Evolutionary conservation across 2,113 vertebrate genomes (phyloP).

Genomic region (Amphiprion percula): DNA sequence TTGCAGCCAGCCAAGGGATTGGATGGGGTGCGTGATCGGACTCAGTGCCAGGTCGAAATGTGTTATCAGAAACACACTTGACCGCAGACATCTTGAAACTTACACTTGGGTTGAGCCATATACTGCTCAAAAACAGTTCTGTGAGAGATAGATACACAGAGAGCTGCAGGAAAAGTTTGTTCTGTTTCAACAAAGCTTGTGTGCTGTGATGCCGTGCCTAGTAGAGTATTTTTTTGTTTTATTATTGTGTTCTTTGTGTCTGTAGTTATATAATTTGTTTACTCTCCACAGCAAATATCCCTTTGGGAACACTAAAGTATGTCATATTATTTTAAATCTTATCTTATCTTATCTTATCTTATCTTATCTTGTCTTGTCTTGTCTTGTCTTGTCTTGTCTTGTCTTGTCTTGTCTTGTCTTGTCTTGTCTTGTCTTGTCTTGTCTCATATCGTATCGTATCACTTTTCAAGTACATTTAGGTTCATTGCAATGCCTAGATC

Average conservation of each 20-base stretch:
- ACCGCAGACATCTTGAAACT: constrained; percentile 48
- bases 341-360: no score
- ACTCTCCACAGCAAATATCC: no score
- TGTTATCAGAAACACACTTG: constrained; percentile 59
- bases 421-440: no score
- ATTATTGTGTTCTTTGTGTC: background rate
- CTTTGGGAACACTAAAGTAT: no score
- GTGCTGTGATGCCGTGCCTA: background rate
- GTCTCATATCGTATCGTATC: no score
- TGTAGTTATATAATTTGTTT: no score
- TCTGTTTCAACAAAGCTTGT: background rate
- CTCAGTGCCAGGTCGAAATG: constrained; percentile 57
- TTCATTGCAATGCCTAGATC: background rate
- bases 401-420: no score
- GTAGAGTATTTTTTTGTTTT: no score
- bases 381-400: no score
- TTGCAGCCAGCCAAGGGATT: constrained; percentile 72
- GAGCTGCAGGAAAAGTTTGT: constrained; percentile 5
- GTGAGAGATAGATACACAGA: background rate
- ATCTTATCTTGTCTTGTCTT: no score
- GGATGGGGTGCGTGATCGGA: constrained; percentile 70
- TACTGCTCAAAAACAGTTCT: constrained; percentile 18
- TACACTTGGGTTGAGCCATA: constrained; percentile 14
- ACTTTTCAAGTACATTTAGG: background rate
- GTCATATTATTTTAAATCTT: no score